Percentiles rank a stretch among this genome's conserved stretches.
Evolutionary conservation across 2,888 invertebrate genomes (phyloP).

Genomic region (Rhopalosiphum nymphaeae): DNA sequence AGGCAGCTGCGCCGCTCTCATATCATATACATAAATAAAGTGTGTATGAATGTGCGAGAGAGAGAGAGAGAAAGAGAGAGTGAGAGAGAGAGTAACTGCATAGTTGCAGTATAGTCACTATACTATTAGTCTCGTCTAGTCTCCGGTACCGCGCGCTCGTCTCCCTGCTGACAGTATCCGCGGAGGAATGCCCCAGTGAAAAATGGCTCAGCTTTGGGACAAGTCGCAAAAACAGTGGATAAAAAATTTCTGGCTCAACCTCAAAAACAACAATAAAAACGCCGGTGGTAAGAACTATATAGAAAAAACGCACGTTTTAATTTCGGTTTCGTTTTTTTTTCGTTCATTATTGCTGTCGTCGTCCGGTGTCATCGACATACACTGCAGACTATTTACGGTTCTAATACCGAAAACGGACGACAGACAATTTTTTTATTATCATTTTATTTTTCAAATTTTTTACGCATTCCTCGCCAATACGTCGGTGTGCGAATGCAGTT

Average conservation of each 20-base stretch:
- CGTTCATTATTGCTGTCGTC: neutral
- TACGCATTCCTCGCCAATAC: neutral
- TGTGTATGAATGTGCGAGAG: neutral
- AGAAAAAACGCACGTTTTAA: slow-evolving; percentile 64
- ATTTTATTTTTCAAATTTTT: neutral
- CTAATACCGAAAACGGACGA: slow-evolving; percentile 4
- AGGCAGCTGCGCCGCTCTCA: neutral
- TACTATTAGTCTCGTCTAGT: slow-evolving; percentile 20
- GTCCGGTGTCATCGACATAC: neutral
- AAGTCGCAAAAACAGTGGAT: slow-evolving; percentile 72
- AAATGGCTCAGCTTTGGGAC: slow-evolving; percentile 68
- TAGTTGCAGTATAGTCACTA: slow-evolving; percentile 8
- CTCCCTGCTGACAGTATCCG: slow-evolving; percentile 13
- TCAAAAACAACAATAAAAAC: slow-evolving; percentile 67
- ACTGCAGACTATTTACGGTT: slow-evolving; percentile 17
- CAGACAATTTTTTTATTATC: neutral
- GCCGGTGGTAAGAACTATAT: slow-evolving; percentile 68
- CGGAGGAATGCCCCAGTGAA: slow-evolving; percentile 38
- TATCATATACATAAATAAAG: neutral
- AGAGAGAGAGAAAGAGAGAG: neutral
- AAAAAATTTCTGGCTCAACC: slow-evolving; percentile 72
- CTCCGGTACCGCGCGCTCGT: slow-evolving; percentile 35
- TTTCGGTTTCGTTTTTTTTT: neutral
- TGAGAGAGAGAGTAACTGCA: neutral
- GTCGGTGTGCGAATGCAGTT: slow-evolving; percentile 6